Evolutionary conservation across 2,113 vertebrate genomes (phyloP), one percentile per base, ranked within the genome.

Genomic region (Chloropsis cyanopogon): DNA sequence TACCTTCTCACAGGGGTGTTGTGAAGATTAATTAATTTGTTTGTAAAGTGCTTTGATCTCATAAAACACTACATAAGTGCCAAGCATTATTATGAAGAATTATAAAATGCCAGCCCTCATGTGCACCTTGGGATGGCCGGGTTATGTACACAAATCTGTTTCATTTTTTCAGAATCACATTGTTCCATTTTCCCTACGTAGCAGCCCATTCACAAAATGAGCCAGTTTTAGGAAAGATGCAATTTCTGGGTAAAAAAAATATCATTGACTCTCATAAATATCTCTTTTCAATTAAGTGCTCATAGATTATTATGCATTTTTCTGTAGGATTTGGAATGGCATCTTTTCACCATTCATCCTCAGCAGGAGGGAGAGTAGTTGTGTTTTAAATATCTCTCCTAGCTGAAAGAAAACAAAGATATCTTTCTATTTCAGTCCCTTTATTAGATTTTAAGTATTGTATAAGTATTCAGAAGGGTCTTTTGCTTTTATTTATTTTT

Each of bases 11-110:
- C 53, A 86, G 57, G 82, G 41, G 64, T 81, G 31, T 81, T 94
- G 69, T 96, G 90, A 78, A 86, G 80, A 90, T 88, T 86, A 95
- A 94, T 94, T 91, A 95, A 93, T 91, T 88, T 33, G 76, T 86
- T 92, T 57, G 56, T 93, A 24, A 93, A 95, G 49, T 83, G 44
- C 65, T 92, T 95, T 86, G 82, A 52, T 84, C 49, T 65, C 56
- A 65, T 88, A 90, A 97, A 96, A 37, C 29, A 64, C 56, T 61
- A 28, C 29, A 0, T 75, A 88, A 92, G 13, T 93, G 88, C 61
- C 76, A 95, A 49, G 56, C 25, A 60, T 96, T 93, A 52, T 90
- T 90, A 78, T 86, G 88, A 94, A 71, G 88, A 86, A 64, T 79
- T 88, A 68, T 33, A 69, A 80, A 93, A 76, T 65, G 22, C 69